Evolutionary conservation across 2,888 invertebrate species (phyloP).

Genomic region (Pammene aurita): DNA sequence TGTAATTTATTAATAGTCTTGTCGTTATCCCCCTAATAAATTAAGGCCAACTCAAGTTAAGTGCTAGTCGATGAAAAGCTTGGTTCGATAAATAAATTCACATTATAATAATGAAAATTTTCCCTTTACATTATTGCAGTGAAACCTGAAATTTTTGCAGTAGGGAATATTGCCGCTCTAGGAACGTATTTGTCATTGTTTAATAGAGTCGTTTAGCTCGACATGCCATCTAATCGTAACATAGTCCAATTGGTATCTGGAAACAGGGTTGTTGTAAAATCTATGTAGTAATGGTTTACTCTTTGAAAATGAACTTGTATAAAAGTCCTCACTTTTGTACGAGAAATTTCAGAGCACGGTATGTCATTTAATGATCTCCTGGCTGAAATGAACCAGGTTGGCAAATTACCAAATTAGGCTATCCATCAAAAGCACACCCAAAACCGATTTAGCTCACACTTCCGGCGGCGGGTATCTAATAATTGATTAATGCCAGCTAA

Average conservation of each 20-base stretch:
- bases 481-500: constrained; percentile 66
- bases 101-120: not conserved
- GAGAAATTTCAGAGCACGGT: not conserved
- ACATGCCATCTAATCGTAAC: constrained; percentile 52
- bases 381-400: constrained; percentile 48
- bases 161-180: constrained; percentile 35
- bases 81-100: not conserved
- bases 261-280: constrained; percentile 30
- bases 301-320: not conserved
- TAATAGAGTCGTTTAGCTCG: constrained; percentile 53
- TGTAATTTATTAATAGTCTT: constrained; percentile 38
- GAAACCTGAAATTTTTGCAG: constrained; percentile 29
- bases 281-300: constrained; percentile 8
- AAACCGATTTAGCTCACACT: constrained; percentile 52
- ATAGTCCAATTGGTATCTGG: constrained; percentile 31
- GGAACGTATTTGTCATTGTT: constrained; percentile 53
- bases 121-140: constrained; percentile 31
- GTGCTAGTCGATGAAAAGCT: not conserved
- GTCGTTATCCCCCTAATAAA: constrained; percentile 15
- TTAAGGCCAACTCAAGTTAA: constrained; percentile 17
- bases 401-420: constrained; percentile 64
- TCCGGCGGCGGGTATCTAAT: constrained; percentile 49
- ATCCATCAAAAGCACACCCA: constrained; percentile 51
- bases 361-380: constrained; percentile 3
- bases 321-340: no score